Evolutionary conservation across 2,797 vertebrate species (phyloP).

Genomic region (Halcyon badia): DNA sequence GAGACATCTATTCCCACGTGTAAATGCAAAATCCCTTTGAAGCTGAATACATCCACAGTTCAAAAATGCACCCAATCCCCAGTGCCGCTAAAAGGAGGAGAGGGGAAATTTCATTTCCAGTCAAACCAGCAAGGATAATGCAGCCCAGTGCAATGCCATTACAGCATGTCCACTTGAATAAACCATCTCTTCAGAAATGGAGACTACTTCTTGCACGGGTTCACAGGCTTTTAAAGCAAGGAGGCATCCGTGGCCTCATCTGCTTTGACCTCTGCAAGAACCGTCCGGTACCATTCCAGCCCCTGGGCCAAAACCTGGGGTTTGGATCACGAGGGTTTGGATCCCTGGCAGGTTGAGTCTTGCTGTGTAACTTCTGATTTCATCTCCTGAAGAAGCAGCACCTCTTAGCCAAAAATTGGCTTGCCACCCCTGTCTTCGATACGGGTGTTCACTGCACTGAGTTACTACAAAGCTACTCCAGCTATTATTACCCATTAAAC

Average conservation of each 20-base stretch:
- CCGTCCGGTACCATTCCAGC: neutral
- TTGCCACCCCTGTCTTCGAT: neutral
- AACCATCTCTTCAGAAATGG: neutral
- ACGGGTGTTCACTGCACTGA: neutral
- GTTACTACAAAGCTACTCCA: neutral
- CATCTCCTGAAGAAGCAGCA: neutral
- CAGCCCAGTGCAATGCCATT: neutral
- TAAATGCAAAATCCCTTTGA: conserved; percentile 6
- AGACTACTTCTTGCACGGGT: neutral
- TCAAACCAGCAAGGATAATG: neutral
- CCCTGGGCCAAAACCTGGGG: neutral
- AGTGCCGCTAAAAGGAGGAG: neutral
- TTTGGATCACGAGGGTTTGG: neutral
- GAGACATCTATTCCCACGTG: neutral
- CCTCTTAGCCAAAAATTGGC: neutral
- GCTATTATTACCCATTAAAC: neutral
- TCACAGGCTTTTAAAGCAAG: neutral
- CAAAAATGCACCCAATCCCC: neutral
- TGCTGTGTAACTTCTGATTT: neutral
- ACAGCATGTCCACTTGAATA: neutral
- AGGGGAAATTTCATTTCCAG: neutral
- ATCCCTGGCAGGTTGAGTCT: rapidly evolving
- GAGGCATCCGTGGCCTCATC: rapidly evolving
- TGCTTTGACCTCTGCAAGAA: neutral
- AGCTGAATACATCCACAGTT: neutral